Evolutionary conservation across 2,113 vertebrate genomes (phyloP).

Genomic region (Aix galericulata): DNA sequence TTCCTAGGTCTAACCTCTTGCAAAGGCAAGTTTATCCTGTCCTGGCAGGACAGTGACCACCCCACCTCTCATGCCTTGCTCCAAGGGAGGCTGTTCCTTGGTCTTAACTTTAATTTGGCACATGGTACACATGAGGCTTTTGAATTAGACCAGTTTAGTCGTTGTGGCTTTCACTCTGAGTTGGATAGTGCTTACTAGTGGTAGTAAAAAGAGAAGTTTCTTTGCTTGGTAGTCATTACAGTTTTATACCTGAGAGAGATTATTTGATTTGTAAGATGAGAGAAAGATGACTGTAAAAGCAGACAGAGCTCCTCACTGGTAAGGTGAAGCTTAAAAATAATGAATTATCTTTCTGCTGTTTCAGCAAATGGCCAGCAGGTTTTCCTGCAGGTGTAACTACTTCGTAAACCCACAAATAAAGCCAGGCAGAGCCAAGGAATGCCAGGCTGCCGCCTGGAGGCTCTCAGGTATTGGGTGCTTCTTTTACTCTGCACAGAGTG

Average conservation of each 20-base stretch:
- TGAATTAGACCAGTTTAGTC: neutral
- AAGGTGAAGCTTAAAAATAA: neutral
- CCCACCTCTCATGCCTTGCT: neutral
- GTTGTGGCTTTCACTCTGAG: neutral
- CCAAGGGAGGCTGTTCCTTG: neutral
- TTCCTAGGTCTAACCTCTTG: neutral
- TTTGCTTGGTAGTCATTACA: neutral
- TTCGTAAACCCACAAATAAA: neutral
- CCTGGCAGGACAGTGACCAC: neutral
- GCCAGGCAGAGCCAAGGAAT: neutral
- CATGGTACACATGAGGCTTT: accelerated
- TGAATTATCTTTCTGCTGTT: neutral
- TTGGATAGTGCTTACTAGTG: neutral
- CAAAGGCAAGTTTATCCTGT: neutral
- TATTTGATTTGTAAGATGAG: neutral
- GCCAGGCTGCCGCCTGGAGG: neutral
- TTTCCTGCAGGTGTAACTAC: neutral
- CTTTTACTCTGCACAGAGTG: neutral
- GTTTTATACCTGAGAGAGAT: neutral
- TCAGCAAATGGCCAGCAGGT: neutral
- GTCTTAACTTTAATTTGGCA: neutral
- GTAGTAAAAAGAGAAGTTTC: neutral
- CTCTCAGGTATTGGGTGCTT: neutral
- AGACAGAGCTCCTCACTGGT: neutral
- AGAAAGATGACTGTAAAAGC: neutral